A percentile compares a stretch with the other conserved stretches of the same genome.
Evolutionary conservation across 2,797 vertebrate species (phyloP).

Genomic region (Rhadinocentrus ornatus): DNA sequence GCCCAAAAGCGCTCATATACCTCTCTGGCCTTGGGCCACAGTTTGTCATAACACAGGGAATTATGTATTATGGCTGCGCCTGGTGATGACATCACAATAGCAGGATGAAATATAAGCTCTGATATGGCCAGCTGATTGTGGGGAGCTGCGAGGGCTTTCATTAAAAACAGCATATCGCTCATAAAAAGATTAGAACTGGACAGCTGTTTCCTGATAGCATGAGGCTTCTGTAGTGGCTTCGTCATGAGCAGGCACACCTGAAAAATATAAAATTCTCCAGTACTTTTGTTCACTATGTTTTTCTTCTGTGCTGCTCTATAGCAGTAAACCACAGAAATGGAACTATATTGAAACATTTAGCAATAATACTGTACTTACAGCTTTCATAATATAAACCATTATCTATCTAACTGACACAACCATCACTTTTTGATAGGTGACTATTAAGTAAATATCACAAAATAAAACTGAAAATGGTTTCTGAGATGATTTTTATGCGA

Average conservation of each 20-base stretch:
- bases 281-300: conserved; percentile 21
- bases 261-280: conserved; percentile 66
- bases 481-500: not conserved
- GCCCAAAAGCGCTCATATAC: conserved; percentile 82
- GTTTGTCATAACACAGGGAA: conserved; percentile 87
- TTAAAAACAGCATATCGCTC: conserved; percentile 88
- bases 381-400: conserved; percentile 8
- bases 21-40: conserved; percentile 76
- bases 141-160: conserved; percentile 86
- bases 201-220: conserved; percentile 81
- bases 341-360: not conserved
- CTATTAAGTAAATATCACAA: not conserved
- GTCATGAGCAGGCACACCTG: conserved; percentile 75
- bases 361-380: not conserved
- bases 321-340: conserved; percentile 27
- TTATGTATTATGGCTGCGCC: conserved; percentile 85
- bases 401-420: not conserved
- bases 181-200: conserved; percentile 88
- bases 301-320: conserved; percentile 21
- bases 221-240: conserved; percentile 79
- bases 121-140: conserved; percentile 86
- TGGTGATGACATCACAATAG: conserved; percentile 87
- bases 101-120: conserved; percentile 87
- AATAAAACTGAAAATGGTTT: not conserved
- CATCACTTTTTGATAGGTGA: not conserved